Evolutionary conservation across 1,140 invertebrate species (phyloP).

Genomic region (Artemia franciscana): DNA sequence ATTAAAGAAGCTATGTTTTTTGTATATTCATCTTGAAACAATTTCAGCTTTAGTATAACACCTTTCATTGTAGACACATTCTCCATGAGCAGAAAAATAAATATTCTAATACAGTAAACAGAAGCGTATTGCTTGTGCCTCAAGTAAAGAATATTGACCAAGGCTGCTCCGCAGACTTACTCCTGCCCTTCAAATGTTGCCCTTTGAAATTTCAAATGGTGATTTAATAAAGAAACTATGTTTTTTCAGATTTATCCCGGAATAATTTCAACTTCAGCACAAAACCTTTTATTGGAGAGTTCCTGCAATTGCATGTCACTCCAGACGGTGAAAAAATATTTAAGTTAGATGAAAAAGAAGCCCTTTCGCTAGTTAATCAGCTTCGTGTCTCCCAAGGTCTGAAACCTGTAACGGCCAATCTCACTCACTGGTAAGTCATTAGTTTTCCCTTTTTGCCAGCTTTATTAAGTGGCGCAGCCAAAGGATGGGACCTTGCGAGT

Average conservation of each 20-base stretch:
- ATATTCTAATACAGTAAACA: too few relatives aligned
- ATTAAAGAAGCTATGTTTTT: too few relatives aligned
- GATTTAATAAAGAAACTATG: constrained; percentile 4
- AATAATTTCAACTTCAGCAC: constrained; percentile 83
- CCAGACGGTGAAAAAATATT: constrained; percentile 20
- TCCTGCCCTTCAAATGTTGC: neutral
- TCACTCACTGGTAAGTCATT: neutral
- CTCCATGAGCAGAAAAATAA: too few relatives aligned
- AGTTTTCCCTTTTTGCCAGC: too few relatives aligned
- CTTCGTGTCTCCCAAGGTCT: constrained; percentile 15
- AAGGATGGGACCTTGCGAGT: too few relatives aligned
- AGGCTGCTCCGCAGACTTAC: too few relatives aligned
- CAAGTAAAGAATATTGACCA: too few relatives aligned
- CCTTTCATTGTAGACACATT: too few relatives aligned
- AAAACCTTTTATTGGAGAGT: constrained; percentile 64
- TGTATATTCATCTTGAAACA: too few relatives aligned
- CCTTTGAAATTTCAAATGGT: constrained; percentile 9
- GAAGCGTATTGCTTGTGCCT: too few relatives aligned
- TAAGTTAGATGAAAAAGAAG: constrained; percentile 24
- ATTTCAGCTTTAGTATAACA: too few relatives aligned
- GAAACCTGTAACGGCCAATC: constrained; percentile 7
- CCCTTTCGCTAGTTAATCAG: constrained; percentile 25
- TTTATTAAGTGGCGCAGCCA: too few relatives aligned
- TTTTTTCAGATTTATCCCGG: constrained; percentile 39
- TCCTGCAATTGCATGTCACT: constrained; percentile 35